phyloP scores from a whole-genome alignment of 2,888 invertebrate genomes.

The Proisotoma minuta region DNA sequence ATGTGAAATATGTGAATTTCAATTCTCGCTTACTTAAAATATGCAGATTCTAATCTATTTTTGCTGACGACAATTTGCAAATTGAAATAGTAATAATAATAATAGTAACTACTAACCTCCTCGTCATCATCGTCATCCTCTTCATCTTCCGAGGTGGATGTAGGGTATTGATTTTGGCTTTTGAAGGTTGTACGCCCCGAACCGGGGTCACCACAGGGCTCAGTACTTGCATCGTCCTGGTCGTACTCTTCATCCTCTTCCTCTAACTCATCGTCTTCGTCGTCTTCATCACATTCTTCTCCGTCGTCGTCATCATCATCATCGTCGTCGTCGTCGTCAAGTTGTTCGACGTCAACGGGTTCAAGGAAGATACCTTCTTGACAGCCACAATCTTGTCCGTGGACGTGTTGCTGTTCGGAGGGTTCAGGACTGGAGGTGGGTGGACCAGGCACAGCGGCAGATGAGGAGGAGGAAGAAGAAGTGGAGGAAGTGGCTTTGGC shows the following conservation, averaged over 20 bases:
- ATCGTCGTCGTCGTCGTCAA: constrained; percentile 33
- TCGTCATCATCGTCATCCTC: constrained; percentile 42
- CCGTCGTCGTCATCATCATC: constrained; percentile 31
- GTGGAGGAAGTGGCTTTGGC: constrained; percentile 14
- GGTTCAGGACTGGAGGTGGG: constrained; percentile 19
- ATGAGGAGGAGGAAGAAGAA: constrained; percentile 11
- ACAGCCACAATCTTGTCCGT: too few species aligned
- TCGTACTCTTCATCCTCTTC: constrained; percentile 43
- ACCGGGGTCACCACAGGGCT: constrained; percentile 22
- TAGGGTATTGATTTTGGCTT: constrained; percentile 10
- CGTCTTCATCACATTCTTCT: constrained; percentile 24
- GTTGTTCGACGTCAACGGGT: constrained; percentile 29
- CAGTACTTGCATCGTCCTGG: constrained; percentile 33
- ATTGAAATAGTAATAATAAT: too few species aligned
- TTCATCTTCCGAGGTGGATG: constrained; percentile 38
- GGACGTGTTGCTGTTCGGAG: too few species aligned
- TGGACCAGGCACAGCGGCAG: constrained; percentile 12
- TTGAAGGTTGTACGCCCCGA: not conserved
- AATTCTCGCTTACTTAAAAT: too few species aligned
- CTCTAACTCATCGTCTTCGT: constrained; percentile 30
- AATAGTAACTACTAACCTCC: constrained; percentile 37
- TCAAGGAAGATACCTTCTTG: too few species aligned
- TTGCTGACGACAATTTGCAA: too few species aligned
- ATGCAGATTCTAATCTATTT: too few species aligned
- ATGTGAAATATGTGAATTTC: too few species aligned